Base-by-base conservation (phyloP, 1,140 invertebrate species). In the Bombus pyrosoma region DNA sequence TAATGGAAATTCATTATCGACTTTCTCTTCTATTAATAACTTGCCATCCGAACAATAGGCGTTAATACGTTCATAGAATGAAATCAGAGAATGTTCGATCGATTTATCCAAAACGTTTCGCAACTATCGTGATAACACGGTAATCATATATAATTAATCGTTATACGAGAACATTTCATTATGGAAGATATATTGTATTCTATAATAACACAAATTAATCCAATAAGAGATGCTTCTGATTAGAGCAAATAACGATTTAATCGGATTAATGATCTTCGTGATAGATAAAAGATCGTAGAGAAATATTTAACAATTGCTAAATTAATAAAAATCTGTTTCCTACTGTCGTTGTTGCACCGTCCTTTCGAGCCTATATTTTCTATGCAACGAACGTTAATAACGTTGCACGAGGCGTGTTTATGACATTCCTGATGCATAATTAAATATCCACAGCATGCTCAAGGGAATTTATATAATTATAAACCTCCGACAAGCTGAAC, bases 381-480 rank as follows among this genome's bases (percentile, higher is more conserved):
- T 18, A n/a, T 5, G 12, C 18, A 62, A n/a, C 59, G 9, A 66
- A 34, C n/a, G 0, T 39, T n/a, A 37, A 9, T 39, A 41, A 13
- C 8, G 37, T 64, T 64, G 15, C n/a, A 43, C 41, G 15, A 34
- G 18, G 18, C n/a, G 22, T 79, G 47, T 53, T 66, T 25, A 34
- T 79, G 77, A 79, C 77, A 32, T 68, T 28, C n/a, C 39, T 43
- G 25, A 41, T 72, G 34, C 28, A 13, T 28, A 62, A 12, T n/a
- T 12, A 4, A 28, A 62, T 28, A n/a, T 62, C 25, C 28, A 62
- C 28, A 3, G 39, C 68, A 25, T 59, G 2, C 68, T 15, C 28
- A 15, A 57, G 68, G 18, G 79, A 28, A 71, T 81, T 57, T 81
- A 72, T 81, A 39, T 72, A 81, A 81, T 72, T 72, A 72, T 34